A percentile compares a stretch with the other conserved stretches of the same genome.
Conservation (phyloP, 2,888 invertebrate species). For the Ormia ochracea region DNA sequence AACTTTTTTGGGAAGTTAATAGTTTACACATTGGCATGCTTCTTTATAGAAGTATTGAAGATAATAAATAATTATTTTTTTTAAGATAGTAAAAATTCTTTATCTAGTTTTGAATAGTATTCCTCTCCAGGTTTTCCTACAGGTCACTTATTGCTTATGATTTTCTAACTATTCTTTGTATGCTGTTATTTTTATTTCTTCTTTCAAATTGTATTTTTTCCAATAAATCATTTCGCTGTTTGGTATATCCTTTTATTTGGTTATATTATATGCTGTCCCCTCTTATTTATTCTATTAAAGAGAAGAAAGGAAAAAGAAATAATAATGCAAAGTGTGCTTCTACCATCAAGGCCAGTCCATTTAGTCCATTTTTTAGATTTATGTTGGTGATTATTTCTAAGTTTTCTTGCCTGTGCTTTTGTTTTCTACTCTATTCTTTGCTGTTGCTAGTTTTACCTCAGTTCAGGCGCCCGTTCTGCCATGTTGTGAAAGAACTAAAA, state of each 20-base stretch:
- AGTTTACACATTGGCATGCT: too few species aligned
- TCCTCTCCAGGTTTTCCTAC: neutral
- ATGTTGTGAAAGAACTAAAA: neutral
- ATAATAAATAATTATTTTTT: too few species aligned
- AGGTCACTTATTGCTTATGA: neutral
- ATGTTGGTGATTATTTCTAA: constrained; percentile 71
- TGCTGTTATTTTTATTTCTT: constrained; percentile 25
- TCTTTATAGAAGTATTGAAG: too few species aligned
- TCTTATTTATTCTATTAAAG: neutral
- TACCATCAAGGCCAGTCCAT: constrained; percentile 48
- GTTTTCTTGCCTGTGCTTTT: constrained; percentile 62
- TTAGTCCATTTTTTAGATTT: constrained; percentile 66
- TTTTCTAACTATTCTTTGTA: constrained; percentile 38
- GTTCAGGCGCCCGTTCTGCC: neutral
- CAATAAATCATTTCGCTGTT: constrained; percentile 57
- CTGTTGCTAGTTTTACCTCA: constrained; percentile 23
- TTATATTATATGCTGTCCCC: constrained; percentile 34
- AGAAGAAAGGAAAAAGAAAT: constrained; percentile 10
- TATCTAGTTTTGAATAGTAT: too few species aligned
- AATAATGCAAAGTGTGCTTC: constrained; percentile 26
- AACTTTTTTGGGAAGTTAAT: too few species aligned
- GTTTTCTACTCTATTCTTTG: constrained; percentile 8
- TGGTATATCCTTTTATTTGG: constrained; percentile 39
- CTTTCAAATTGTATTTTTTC: constrained; percentile 25
- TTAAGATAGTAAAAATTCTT: too few species aligned